phyloP scores from a whole-genome alignment of 64 coral and sea anemone species.

The Hydrozoanthus tunicans region DNA sequence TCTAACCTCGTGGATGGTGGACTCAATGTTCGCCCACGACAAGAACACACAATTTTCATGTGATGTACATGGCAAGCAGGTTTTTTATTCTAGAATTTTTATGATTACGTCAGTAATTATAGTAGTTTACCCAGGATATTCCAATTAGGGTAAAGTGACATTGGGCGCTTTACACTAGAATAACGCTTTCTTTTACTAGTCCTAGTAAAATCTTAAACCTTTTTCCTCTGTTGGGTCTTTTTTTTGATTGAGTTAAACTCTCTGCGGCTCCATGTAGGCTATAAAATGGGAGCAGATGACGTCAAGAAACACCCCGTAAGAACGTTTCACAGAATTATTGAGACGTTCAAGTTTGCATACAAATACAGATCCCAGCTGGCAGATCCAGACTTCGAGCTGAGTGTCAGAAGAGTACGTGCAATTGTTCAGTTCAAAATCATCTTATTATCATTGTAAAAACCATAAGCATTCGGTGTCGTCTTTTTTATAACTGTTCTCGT shows the following conservation, averaged over 20 bases:
- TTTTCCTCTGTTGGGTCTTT: not conserved
- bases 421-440: not conserved
- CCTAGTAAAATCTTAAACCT: too few species aligned
- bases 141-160: too few species aligned
- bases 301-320: conserved; percentile 72
- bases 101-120: too few species aligned
- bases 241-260: not conserved
- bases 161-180: too few species aligned
- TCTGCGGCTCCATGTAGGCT: conserved; percentile 50
- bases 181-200: too few species aligned
- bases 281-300: conserved; percentile 72
- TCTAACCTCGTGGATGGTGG: too few species aligned
- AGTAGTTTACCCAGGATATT: too few species aligned
- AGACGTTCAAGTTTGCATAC: conserved; percentile 95
- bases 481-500: not conserved
- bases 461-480: not conserved
- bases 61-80: too few species aligned
- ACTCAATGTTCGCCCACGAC: too few species aligned
- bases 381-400: conserved; percentile 90
- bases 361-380: conserved; percentile 85
- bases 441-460: not conserved
- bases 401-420: conserved; percentile 56
- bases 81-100: too few species aligned
- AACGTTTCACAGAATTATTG: conserved; percentile 97
- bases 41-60: too few species aligned